A percentile compares a stretch with the other conserved stretches of the same genome.
Conservation (phyloP, 2,888 invertebrate genomes). For the Drosophila kokeensis region DNA sequence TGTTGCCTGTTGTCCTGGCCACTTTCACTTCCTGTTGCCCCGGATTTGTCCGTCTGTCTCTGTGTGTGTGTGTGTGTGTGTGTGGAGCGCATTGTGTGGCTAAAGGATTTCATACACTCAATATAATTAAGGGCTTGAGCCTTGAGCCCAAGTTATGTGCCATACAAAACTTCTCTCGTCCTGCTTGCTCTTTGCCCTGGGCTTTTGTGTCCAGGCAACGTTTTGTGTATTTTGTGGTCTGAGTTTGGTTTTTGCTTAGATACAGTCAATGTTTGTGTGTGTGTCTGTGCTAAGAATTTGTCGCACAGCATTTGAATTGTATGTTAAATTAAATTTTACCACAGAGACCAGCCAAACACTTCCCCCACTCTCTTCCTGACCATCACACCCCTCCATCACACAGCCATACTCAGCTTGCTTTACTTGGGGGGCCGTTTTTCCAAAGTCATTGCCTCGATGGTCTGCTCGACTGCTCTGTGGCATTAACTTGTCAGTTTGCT, state of each 20-base stretch:
- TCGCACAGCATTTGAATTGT: conserved; percentile 73
- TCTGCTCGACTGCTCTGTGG: conserved; percentile 49
- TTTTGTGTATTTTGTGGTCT: conserved; percentile 70
- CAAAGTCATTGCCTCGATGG: conserved; percentile 47
- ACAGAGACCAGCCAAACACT: conserved; percentile 67
- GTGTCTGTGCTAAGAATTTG: conserved; percentile 48
- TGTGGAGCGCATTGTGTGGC: conserved; percentile 69
- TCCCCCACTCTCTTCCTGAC: neutral
- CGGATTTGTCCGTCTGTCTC: conserved; percentile 21
- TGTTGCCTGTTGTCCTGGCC: conserved; percentile 45
- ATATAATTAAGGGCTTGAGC: conserved; percentile 83
- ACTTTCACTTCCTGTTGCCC: conserved; percentile 74
- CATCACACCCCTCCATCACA: neutral
- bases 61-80: conserved; percentile 19
- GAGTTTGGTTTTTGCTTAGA: conserved; percentile 52
- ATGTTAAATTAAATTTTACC: conserved; percentile 81
- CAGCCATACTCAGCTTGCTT: neutral
- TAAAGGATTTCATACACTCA: conserved; percentile 83
- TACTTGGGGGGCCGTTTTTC: conserved; percentile 25
- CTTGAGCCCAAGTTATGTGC: conserved; percentile 61
- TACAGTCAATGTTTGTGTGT: conserved; percentile 28
- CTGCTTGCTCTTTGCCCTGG: conserved; percentile 3
- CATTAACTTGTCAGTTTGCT: conserved; percentile 76
- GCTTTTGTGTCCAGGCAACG: conserved; percentile 71
- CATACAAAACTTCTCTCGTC: conserved; percentile 17